Conservation (phyloP, 2,888 invertebrate species). For the Drosophila subquinaria region DNA sequence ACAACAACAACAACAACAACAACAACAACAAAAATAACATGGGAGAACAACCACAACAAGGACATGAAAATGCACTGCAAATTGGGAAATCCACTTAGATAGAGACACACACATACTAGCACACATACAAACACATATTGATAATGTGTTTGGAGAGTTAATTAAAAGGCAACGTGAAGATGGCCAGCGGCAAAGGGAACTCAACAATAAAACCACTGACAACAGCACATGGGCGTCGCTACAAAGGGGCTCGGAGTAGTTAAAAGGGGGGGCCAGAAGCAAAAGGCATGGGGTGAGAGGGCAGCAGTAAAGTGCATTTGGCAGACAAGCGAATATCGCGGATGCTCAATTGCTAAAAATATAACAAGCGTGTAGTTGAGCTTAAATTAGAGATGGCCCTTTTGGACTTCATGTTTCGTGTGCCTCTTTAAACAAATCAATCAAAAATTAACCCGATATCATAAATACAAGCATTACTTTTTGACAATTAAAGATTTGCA, state of each 20-base stretch:
- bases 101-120: background rate
- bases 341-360: conserved; percentile 2
- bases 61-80: conserved; percentile 45
- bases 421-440: too few species aligned
- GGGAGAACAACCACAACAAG: conserved; percentile 10
- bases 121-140: conserved; percentile 8
- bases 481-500: too few species aligned
- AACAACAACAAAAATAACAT: too few species aligned
- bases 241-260: background rate
- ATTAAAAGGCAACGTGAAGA: conserved; percentile 55
- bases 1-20: conserved; percentile 7
- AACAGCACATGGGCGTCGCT: background rate
- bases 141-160: conserved; percentile 58
- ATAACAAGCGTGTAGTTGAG: background rate
- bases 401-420: too few species aligned
- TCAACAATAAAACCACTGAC: conserved; percentile 15
- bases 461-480: too few species aligned
- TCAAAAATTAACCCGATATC: too few species aligned
- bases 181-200: conserved; percentile 22
- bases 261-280: background rate
- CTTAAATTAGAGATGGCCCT: too few species aligned
- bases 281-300: background rate
- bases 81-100: conserved; percentile 29
- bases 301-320: conserved; percentile 30
- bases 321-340: conserved; percentile 3